These are phyloP conservation scores for Pteria penguin DNA, from an alignment of 2,888 invertebrate genomes.

Conservation along the genomic window DNA sequence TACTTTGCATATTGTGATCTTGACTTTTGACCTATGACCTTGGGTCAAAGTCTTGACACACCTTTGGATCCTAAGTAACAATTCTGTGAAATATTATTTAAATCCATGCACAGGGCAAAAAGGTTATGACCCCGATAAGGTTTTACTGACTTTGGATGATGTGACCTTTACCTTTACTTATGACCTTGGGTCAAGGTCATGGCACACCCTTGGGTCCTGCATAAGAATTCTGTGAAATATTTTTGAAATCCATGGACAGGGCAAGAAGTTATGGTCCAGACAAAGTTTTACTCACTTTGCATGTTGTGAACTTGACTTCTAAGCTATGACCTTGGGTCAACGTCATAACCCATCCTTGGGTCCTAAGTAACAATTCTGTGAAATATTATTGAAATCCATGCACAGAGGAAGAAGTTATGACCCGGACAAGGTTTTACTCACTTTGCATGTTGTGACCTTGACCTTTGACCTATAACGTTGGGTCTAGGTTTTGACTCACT, in stretches of 20 bases:
- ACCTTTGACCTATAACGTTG: background rate
- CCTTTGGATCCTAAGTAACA: background rate
- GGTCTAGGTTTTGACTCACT: background rate
- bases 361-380: background rate
- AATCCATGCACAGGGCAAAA: background rate
- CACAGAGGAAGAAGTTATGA: background rate
- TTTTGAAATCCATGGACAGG: background rate
- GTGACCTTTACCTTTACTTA: background rate
- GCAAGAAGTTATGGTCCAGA: background rate
- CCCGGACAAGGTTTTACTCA: background rate
- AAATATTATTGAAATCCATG: background rate
- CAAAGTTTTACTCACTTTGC: background rate
- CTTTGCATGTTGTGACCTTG: background rate
- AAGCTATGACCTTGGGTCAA: background rate
- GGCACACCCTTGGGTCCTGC: background rate
- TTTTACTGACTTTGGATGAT: background rate
- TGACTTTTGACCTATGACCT: background rate
- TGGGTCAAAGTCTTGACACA: background rate
- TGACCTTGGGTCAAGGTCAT: background rate
- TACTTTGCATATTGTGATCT: background rate
- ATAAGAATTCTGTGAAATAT: background rate
- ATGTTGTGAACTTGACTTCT: background rate
- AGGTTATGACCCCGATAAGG: background rate
- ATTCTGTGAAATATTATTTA: background rate
- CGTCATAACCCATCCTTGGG: background rate